These are phyloP conservation scores for Pollenia amentaria DNA, from an alignment of 2,888 invertebrate species.

Conservation along the genomic window DNA sequence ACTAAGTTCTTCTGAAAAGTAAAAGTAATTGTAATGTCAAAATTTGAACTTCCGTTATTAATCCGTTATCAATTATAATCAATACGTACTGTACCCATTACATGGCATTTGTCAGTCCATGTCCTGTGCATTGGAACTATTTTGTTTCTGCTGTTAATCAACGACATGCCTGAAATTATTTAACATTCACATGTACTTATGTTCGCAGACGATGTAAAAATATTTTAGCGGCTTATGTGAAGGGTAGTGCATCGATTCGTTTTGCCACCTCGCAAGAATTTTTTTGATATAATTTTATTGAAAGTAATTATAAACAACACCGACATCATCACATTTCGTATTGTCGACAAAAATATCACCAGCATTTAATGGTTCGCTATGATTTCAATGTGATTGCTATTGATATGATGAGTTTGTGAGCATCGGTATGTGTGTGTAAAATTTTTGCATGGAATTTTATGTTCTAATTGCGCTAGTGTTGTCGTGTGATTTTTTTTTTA, in stretches of 20 bases:
- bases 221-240: background rate
- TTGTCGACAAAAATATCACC: constrained; percentile 1
- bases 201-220: too few relatives aligned
- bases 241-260: background rate
- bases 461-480: constrained; percentile 63
- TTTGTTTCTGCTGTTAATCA: too few relatives aligned
- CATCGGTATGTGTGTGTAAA: background rate
- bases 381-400: background rate
- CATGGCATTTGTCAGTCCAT: too few relatives aligned
- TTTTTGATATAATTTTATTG: background rate
- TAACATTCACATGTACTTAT: too few relatives aligned
- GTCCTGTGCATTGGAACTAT: too few relatives aligned
- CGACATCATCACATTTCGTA: constrained; percentile 5
- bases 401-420: background rate
- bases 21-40: too few relatives aligned
- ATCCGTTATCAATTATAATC: too few relatives aligned
- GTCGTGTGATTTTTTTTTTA: constrained; percentile 31
- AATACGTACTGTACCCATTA: too few relatives aligned
- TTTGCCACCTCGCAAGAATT: background rate
- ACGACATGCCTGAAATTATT: too few relatives aligned
- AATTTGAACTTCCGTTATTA: too few relatives aligned
- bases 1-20: too few relatives aligned
- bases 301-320: background rate
- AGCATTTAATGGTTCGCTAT: background rate
- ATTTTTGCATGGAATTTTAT: constrained; percentile 3